phyloP scores from a whole-genome alignment of 2,888 invertebrate species.

The Mesoligia furuncula region DNA sequence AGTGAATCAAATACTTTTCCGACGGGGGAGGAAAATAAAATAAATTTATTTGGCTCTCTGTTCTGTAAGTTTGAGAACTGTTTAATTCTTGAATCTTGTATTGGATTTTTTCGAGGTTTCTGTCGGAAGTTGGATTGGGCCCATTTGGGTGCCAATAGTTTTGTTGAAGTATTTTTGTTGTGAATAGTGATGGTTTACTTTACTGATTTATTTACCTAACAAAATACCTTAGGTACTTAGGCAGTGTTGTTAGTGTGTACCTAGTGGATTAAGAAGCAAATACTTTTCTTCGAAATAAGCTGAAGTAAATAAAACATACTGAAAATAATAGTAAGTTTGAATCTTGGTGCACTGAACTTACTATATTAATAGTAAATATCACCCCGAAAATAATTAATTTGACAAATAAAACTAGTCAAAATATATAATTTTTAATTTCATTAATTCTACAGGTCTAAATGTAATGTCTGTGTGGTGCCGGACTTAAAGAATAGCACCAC shows the following conservation, averaged over 20 bases:
- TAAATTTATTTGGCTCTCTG: conserved; percentile 80
- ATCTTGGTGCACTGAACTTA: too few species aligned
- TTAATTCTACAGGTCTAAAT: neutral
- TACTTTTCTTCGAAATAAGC: too few species aligned
- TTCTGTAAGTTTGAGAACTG: conserved; percentile 71
- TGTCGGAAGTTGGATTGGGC: conserved; percentile 50
- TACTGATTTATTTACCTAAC: neutral
- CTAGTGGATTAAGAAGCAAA: too few species aligned
- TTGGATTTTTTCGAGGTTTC: conserved; percentile 49
- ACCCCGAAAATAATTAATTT: too few species aligned
- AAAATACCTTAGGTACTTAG: neutral
- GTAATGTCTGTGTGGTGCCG: too few species aligned
- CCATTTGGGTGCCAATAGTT: conserved; percentile 68
- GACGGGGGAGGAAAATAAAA: conserved; percentile 71
- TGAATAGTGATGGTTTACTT: neutral
- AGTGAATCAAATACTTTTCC: conserved; percentile 85
- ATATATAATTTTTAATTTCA: too few species aligned
- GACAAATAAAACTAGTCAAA: too few species aligned
- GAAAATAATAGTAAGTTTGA: too few species aligned
- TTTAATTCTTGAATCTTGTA: conserved; percentile 74
- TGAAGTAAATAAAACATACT: too few species aligned
- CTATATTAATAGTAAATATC: too few species aligned
- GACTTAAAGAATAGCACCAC: too few species aligned
- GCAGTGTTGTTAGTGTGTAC: too few species aligned
- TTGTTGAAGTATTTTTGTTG: conserved; percentile 16